Evolutionary conservation across 1,140 invertebrate genomes (phyloP), one percentile per base, ranked within the genome.

Genomic region (Carcinoscorpius rotundicauda): DNA sequence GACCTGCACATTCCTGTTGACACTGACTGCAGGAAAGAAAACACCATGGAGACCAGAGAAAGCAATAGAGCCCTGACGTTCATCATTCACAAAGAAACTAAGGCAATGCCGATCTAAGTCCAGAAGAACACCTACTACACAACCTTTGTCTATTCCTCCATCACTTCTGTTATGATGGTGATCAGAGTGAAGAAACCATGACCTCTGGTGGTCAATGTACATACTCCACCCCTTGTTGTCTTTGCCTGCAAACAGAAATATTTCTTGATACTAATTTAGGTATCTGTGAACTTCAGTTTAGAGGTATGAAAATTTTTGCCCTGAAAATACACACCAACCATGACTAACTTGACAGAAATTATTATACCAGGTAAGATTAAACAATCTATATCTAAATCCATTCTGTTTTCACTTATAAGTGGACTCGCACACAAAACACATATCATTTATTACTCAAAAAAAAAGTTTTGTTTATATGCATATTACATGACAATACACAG

Each of bases 221-320:
- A 98, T 98, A 73, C 91, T 91, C 89, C 95, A 99, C 10, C 92
- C 94, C 73, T 94, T 92, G 73, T 94, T 89, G 81, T 98, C 96
- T 81, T 97, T 97, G 48, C 94, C 93, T 97, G 77, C 10, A 72
- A 72, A 66, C 10, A 66, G 29, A 29, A 29, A 29, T 29, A 29
- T 29, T 29, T 29, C 29, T 29, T 29, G 29, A 29, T 29, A 29
- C 29, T 29, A 29, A 29, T 29, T 29, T 29, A 29, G 29, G 29
- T 29, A 29, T 29, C 29, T 29, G 29, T 29, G 29, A 29, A 29
- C 29, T 29, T 29, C 0, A 29, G 29, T 29, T 29, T 29, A 29
- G 29, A 29, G 29, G 29, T 29, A 29, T 29, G 29, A 29, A 29
- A 29, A 29, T 2, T 29, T 2, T 29, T 29, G 29, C 29, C 29